Evolutionary conservation across 2,797 vertebrate species (phyloP).

Genomic region (Selene dorsalis): DNA sequence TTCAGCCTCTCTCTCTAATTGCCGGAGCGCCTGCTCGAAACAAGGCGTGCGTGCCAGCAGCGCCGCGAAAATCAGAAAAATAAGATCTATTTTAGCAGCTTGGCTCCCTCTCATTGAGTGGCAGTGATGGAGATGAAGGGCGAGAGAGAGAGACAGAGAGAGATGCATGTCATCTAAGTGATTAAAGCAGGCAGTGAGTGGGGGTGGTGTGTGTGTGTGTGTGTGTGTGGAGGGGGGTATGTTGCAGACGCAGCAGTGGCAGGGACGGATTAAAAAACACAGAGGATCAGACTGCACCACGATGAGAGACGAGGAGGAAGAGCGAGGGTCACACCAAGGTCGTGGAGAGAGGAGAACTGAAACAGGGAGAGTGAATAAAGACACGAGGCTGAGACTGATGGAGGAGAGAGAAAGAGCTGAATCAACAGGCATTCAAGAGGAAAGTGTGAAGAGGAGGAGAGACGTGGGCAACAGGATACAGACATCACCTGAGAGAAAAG

Average conservation of each 20-base stretch:
- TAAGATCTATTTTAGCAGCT: constrained; percentile 28
- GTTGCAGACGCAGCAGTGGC: constrained; percentile 52
- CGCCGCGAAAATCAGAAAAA: constrained; percentile 47
- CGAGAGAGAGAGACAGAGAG: constrained; percentile 34
- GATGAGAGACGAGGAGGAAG: constrained; percentile 15
- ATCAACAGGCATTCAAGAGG: constrained; percentile 32
- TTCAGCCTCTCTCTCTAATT: constrained; percentile 23
- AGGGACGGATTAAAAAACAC: constrained; percentile 52
- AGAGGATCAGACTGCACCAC: constrained; percentile 38
- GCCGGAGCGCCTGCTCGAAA: constrained; percentile 19
- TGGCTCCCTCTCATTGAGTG: constrained; percentile 33
- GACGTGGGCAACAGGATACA: constrained; percentile 22
- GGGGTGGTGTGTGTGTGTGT: constrained; percentile 28
- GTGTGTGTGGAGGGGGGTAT: constrained; percentile 10
- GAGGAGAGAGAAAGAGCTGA: constrained; percentile 2
- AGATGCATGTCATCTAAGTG: constrained; percentile 65
- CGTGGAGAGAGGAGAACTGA: background rate
- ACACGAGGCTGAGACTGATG: constrained; percentile 19
- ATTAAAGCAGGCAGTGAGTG: constrained; percentile 66
- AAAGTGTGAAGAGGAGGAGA: constrained; percentile 28
- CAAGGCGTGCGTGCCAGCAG: constrained; percentile 22
- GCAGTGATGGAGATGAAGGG: constrained; percentile 60
- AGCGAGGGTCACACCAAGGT: background rate
- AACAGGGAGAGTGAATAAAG: constrained; percentile 22
- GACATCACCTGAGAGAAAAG: constrained; percentile 21